phyloP scores from a whole-genome alignment of 1,140 invertebrate species.

The Drosophila tristis region DNA sequence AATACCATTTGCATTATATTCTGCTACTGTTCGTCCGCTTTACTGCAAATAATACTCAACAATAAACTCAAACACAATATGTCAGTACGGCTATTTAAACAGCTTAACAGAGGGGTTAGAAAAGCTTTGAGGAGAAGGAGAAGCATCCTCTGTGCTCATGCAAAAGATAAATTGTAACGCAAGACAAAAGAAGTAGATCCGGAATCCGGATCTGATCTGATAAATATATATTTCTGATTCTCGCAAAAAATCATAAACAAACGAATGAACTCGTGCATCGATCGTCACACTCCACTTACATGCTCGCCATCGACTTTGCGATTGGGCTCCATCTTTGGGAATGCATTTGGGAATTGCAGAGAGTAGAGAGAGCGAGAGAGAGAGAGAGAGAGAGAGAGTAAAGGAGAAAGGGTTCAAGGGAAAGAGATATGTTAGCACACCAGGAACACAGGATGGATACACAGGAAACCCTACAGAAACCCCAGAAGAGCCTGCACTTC shows the following conservation, averaged over 20 bases:
- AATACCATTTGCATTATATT: no score
- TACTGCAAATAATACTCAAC: no score
- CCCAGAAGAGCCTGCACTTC: neutral
- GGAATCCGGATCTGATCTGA: no score
- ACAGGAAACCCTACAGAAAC: neutral
- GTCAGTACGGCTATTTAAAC: no score
- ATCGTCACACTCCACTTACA: conserved; percentile 86
- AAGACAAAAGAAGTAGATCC: no score
- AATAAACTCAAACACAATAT: no score
- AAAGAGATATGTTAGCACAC: conserved; percentile 13
- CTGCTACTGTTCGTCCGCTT: no score
- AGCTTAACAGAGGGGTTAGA: no score
- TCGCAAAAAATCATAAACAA: neutral
- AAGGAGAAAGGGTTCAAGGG: conserved; percentile 28
- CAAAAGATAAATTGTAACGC: no score
- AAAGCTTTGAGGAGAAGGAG: no score
- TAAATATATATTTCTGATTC: no score
- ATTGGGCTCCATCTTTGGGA: conserved; percentile 89
- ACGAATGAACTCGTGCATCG: neutral
- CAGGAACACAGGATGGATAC: neutral
- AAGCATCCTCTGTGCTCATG: no score
- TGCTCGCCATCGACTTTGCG: conserved; percentile 89
- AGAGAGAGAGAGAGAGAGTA: conserved; percentile 14
- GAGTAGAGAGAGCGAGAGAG: conserved; percentile 9
- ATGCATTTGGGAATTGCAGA: conserved; percentile 20